These are phyloP conservation scores for Drosophila simulans DNA, from an alignment of 1,140 invertebrate genomes.

Conservation along the genomic window DNA sequence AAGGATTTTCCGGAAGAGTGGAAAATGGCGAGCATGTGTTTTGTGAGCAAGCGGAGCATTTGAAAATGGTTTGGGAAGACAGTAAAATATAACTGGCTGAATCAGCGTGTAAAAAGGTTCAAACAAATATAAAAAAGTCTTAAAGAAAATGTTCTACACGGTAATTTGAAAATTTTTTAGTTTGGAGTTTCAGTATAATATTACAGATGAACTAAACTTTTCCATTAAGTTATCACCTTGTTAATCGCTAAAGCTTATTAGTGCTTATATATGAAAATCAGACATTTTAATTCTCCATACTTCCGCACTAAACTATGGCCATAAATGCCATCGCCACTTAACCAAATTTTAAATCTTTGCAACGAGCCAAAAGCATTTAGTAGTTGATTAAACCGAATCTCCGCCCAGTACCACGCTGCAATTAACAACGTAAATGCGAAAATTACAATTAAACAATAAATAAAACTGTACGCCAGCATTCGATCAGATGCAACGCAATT, in stretches of 20 bases:
- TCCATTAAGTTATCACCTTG: not conserved
- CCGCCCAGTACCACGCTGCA: slow-evolving; percentile 9
- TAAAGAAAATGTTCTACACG: not conserved
- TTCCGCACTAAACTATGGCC: not conserved
- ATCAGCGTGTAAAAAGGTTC: slow-evolving; percentile 27
- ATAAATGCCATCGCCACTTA: not conserved
- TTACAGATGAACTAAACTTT: not conserved
- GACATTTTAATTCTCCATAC: not conserved
- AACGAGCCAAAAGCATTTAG: slow-evolving; percentile 12
- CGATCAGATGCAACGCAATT: slow-evolving; percentile 53
- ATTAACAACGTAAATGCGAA: slow-evolving; percentile 49
- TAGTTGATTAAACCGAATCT: slow-evolving; percentile 42
- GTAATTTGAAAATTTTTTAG: no score
- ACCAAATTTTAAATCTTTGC: slow-evolving; percentile 4
- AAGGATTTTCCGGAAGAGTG: slow-evolving; percentile 14
- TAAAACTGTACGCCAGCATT: slow-evolving; percentile 47
- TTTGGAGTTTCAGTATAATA: not conserved
- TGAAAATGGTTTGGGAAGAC: slow-evolving; percentile 13
- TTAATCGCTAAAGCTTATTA: not conserved
- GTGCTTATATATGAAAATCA: no score
- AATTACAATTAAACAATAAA: slow-evolving; percentile 54
- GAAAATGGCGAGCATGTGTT: slow-evolving; percentile 58
- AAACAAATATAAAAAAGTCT: not conserved
- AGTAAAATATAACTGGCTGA: slow-evolving; percentile 47
- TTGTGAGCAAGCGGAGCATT: slow-evolving; percentile 19